phyloP scores from a whole-genome alignment of 1,140 invertebrate genomes.

The Heliothis virescens region DNA sequence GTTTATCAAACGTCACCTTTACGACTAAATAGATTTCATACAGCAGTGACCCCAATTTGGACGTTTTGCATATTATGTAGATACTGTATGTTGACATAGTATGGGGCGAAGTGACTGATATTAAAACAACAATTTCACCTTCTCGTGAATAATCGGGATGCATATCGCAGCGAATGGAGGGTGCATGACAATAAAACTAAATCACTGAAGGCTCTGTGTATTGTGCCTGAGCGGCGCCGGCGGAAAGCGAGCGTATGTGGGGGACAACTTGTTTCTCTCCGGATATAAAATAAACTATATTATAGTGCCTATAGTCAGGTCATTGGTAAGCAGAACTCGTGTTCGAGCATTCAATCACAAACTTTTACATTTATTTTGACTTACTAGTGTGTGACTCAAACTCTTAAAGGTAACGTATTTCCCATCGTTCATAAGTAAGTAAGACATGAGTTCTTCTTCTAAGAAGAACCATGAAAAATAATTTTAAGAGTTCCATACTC shows the following conservation, averaged over 20 bases:
- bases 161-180: slow-evolving; percentile 66
- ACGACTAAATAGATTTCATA: slow-evolving; percentile 49
- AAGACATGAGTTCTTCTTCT: no score
- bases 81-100: neutral
- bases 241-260: slow-evolving; percentile 79
- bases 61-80: slow-evolving; percentile 30
- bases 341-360: slow-evolving; percentile 21
- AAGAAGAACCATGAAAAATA: no score
- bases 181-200: slow-evolving; percentile 85
- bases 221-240: slow-evolving; percentile 80
- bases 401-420: slow-evolving; percentile 3
- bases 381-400: neutral
- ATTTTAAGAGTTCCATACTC: no score
- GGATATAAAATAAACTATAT: slow-evolving; percentile 77
- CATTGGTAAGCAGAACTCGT: slow-evolving; percentile 50
- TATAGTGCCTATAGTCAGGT: slow-evolving; percentile 51
- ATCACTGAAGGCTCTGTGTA: slow-evolving; percentile 75
- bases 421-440: no score
- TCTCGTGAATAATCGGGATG: slow-evolving; percentile 67
- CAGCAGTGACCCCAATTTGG: slow-evolving; percentile 47
- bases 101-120: slow-evolving; percentile 5
- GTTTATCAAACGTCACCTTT: slow-evolving; percentile 58
- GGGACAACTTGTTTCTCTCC: slow-evolving; percentile 72
- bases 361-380: slow-evolving; percentile 28
- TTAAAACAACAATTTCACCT: slow-evolving; percentile 57